Base-by-base conservation (phyloP, 2,113 vertebrate species). In the Lutjanus erythropterus region DNA sequence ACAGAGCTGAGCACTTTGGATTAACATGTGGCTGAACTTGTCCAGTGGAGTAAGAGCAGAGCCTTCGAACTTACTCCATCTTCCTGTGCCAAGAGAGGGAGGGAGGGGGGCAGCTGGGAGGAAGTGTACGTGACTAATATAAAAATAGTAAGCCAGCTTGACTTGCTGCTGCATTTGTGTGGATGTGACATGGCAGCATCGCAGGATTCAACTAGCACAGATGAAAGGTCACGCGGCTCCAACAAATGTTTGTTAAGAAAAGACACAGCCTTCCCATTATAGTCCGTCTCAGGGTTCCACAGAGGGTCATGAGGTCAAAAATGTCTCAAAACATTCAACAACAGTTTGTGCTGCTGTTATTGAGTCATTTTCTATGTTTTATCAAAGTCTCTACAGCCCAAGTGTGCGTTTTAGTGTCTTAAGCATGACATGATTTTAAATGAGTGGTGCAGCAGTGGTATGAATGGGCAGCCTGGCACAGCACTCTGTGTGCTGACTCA, bases 61-160 rank as follows among this genome's bases (percentile, higher is more conserved):
- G 25, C 33, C 47, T 69, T 46, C n/a, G 3, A 25, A 29, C 27
- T 25, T 29, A 49, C 58, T 78, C 41, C 27, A 71, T 42, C 18
- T 62, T 71, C 68, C 41, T 62, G 81, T 86, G 84, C 74, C 81
- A 90, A 86, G 80, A 78, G 39, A 27, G 69, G 56, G 49, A 52
- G 41, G 79, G 83, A 79, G 87, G 85, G 78, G 81, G 61, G 84
- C 78, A 58, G 76, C n/a, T 77, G 66, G 71, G 77, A 75, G 80
- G 72, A 78, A 52, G 86, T 60, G 73, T 87, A 90, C 81, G 69
- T 87, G 82, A 91, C 86, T 25, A 64, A 83, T 77, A 69, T 84
- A 90, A 86, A 91, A 93, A 91, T 90, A 91, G 87, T 77, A 71
- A 16, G 67, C 16, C 0, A 75, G 53, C 73, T 71, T 60, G 61